Evolutionary conservation across 23 tunicate genomes (phyloP).

Genomic region (Halocynthia roretzi): DNA sequence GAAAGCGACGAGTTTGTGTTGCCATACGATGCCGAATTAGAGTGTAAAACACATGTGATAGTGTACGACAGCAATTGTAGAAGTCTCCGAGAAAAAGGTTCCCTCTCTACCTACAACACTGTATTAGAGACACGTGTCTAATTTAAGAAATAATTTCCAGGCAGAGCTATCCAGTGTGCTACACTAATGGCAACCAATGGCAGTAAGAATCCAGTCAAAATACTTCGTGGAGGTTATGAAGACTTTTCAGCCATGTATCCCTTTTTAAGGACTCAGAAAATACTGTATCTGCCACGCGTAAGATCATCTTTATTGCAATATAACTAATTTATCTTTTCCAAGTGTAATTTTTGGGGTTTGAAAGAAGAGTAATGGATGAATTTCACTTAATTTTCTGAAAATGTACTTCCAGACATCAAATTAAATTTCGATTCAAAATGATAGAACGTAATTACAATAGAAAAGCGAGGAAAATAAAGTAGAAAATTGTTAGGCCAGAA

Average conservation of each 20-base stretch:
- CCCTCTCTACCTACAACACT: background rate
- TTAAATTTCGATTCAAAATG: background rate
- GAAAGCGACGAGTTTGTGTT: constrained; percentile 36
- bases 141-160: constrained; percentile 16
- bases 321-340: background rate
- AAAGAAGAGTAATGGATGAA: background rate
- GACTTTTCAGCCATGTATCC: constrained; percentile 96
- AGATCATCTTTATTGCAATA: background rate
- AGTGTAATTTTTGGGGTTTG: background rate
- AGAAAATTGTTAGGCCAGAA: no score
- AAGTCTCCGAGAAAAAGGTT: constrained; percentile 66
- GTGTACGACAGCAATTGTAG: constrained; percentile 78
- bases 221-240: constrained; percentile 83
- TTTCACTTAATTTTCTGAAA: background rate
- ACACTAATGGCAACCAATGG: constrained; percentile 66
- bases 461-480: no score
- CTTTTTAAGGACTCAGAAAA: constrained; percentile 78
- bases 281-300: constrained; percentile 83
- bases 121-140: background rate
- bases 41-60: constrained; percentile 90
- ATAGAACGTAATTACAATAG: background rate
- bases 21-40: constrained; percentile 90
- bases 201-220: constrained; percentile 89
- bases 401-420: background rate
- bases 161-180: constrained; percentile 65